Evolutionary conservation across 2,888 invertebrate genomes (phyloP), one percentile per base, ranked within the genome.

Genomic region (Halictus ligatus): DNA sequence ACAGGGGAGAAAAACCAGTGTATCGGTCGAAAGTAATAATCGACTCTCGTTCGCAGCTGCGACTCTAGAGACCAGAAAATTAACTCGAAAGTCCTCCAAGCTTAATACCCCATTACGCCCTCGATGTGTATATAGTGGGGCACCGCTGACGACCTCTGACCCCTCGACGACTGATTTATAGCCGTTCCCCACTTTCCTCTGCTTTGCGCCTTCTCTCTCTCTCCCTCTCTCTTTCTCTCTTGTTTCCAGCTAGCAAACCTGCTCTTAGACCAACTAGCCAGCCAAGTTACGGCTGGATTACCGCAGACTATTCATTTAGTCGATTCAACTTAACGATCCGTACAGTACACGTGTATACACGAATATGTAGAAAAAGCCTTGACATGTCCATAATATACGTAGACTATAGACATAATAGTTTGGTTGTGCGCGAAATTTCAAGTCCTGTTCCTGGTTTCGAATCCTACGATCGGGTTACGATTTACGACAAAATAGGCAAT

Each of bases 81-180:
- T 75, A 85, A 83, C 76, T 84, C 75, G 82, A 90, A 90, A 91
- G 84, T 85, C 78, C 67, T 84, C 85, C 79, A 78, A 84, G 40
- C 85, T 87, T 88, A 89, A 92, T 91, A 88, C 87, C 84, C 88
- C 87, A 88, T 91, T 89, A 90, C 83, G 85, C 78, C 67, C 77
- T 80, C 81, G 84, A 87, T 90, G 85, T 85, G 86, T 88, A 90
- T 89, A 89, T 89, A 88, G 79, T 82, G 87, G 87, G 74, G 89
- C 85, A 88, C 88, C 87, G 88, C 78, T 86, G 82, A 81, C 87
- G 92, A 92, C 92, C 92, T 89, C 25, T 83, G 92, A 92, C 92
- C 91, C 87, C 69, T 72, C 80, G 85, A 87, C 90, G 89, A 92
- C 91, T 92, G 92, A 92, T 92, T 92, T 92, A 92, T 85, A 87